Percentiles rank a stretch among this genome's conserved stretches.
Evolutionary conservation across 2,888 invertebrate species (phyloP).

Genomic region (Brachyptera risi): DNA sequence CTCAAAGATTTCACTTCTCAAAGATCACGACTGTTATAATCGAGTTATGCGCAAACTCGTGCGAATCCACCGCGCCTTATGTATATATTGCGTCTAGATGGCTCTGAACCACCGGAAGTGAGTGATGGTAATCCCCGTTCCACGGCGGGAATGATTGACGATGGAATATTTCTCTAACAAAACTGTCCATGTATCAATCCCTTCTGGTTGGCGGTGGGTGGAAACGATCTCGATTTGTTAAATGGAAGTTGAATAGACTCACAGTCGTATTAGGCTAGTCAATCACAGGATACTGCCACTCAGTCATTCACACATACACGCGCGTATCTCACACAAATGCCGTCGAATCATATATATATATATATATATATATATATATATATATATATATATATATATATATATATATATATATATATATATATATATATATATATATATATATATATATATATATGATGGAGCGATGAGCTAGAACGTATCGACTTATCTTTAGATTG

Average conservation of each 20-base stretch:
- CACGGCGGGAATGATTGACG: constrained; percentile 5
- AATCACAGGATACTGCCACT: background rate
- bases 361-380: background rate
- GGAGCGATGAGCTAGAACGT: too few species aligned
- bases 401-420: too few species aligned
- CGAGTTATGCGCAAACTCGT: too few species aligned
- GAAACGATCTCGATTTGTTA: background rate
- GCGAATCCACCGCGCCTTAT: background rate
- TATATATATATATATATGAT: too few species aligned
- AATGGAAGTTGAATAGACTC: constrained; percentile 6
- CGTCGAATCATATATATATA: background rate
- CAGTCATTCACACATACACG: background rate
- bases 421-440: too few species aligned
- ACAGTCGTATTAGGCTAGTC: background rate
- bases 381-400: background rate
- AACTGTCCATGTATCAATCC: constrained; percentile 15
- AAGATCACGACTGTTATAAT: too few species aligned
- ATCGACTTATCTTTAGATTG: too few species aligned
- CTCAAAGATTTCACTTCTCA: too few species aligned
- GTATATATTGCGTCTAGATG: background rate
- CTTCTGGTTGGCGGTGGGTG: background rate
- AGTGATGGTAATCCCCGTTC: constrained; percentile 15
- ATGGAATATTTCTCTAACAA: constrained; percentile 4
- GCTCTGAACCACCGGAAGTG: background rate
- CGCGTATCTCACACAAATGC: too few species aligned